phyloP scores from a whole-genome alignment of 2,113 vertebrate species.

The Mandrillus leucophaeus region DNA sequence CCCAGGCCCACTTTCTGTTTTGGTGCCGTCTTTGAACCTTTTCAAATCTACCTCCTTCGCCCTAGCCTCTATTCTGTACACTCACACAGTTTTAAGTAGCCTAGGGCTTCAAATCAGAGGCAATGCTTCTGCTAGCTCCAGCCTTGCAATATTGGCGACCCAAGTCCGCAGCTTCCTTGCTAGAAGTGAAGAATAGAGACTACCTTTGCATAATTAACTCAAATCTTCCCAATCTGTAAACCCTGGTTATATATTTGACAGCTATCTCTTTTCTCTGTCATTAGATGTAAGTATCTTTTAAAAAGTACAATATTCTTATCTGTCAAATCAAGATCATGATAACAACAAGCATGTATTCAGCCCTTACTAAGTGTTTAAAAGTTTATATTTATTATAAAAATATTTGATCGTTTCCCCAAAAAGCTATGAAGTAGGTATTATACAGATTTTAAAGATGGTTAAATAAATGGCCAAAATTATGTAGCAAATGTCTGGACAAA shows the following conservation, averaged over 20 bases:
- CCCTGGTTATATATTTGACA: background rate
- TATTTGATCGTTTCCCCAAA: background rate
- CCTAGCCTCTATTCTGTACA: background rate
- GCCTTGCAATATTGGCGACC: background rate
- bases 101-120: background rate
- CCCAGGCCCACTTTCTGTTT: background rate
- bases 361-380: background rate
- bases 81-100: background rate
- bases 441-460: background rate
- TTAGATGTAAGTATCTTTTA: background rate
- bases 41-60: background rate
- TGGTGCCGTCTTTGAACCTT: background rate
- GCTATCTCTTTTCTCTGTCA: background rate
- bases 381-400: background rate
- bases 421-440: background rate
- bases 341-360: background rate
- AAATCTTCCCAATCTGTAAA: background rate
- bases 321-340: background rate
- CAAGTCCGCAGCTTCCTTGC: background rate
- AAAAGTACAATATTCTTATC: background rate
- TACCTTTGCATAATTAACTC: background rate
- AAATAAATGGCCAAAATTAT: background rate
- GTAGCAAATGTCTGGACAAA: background rate
- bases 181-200: background rate
- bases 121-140: fast-evolving